A percentile compares a stretch with the other conserved stretches of the same genome.
Conservation (phyloP, 1,140 invertebrate species). For the Cylas formicarius region DNA sequence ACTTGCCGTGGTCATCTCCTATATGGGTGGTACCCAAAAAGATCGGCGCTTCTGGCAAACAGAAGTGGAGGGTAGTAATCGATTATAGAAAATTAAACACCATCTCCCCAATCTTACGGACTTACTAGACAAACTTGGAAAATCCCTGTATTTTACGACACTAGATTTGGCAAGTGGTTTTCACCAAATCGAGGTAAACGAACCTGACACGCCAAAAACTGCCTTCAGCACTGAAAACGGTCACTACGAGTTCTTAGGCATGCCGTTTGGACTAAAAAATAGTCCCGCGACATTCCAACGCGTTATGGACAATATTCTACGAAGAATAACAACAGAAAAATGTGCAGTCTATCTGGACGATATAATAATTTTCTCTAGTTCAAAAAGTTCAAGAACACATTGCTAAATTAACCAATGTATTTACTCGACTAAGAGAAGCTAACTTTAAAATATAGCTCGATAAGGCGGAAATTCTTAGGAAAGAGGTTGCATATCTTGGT, state of each 20-base stretch:
- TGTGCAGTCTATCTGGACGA: conserved; percentile 23
- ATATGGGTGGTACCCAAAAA: conserved; percentile 33
- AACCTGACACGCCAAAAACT: conserved; percentile 16
- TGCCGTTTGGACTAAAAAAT: conserved; percentile 43
- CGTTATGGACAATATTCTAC: conserved; percentile 27
- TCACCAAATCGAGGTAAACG: conserved; percentile 13
- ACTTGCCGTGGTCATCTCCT: too few species aligned
- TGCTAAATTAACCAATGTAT: conserved; percentile 18
- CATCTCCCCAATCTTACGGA: conserved; percentile 48
- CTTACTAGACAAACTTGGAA: conserved; percentile 41
- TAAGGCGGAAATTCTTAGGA: conserved; percentile 31
- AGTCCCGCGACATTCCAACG: conserved; percentile 36
- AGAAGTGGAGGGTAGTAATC: conserved; percentile 37
- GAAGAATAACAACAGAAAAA: conserved; percentile 12
- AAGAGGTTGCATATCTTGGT: conserved; percentile 28
- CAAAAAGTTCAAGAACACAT: conserved; percentile 16
- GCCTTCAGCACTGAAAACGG: background rate
- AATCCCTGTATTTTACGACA: conserved; percentile 38
- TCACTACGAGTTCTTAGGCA: conserved; percentile 29
- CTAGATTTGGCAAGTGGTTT: conserved; percentile 36
- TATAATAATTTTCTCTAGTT: conserved; percentile 10
- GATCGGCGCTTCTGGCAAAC: conserved; percentile 24
- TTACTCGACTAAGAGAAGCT: too few species aligned
- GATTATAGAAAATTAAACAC: conserved; percentile 39
- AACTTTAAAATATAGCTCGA: too few species aligned